Conservation (phyloP, 2,797 vertebrate species). For the Melanitta fusca region DNA sequence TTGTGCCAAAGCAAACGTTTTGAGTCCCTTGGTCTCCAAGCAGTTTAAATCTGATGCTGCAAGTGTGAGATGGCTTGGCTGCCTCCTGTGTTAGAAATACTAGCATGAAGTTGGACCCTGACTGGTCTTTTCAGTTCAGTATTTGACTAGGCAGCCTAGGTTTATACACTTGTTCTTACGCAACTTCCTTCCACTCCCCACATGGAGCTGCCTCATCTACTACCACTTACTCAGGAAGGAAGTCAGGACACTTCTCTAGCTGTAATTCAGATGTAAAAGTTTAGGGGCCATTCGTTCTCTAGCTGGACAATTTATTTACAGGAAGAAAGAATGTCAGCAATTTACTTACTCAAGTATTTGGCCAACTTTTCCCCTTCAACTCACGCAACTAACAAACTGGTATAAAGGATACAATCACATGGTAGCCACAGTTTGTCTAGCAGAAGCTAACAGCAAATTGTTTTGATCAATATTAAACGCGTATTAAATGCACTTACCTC, state of each 20-base stretch:
- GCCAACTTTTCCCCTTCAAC: constrained; percentile 13
- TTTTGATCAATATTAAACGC: constrained; percentile 63
- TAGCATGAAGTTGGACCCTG: not conserved
- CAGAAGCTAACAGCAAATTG: constrained; percentile 49
- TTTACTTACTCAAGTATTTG: not conserved
- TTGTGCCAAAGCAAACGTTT: constrained; percentile 56
- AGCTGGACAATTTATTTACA: constrained; percentile 45
- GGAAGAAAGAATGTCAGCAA: constrained; percentile 41
- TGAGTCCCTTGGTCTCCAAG: not conserved
- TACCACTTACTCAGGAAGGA: constrained; percentile 13
- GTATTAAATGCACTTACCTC: constrained; percentile 75
- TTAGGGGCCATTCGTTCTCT: not conserved
- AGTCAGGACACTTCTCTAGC: not conserved
- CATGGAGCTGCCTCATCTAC: not conserved
- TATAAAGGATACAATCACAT: constrained; percentile 2
- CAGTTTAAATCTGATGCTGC: not conserved
- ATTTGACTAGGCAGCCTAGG: not conserved
- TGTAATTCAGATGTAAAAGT: not conserved
- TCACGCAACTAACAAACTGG: constrained; percentile 25
- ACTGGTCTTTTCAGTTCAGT: not conserved
- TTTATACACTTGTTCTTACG: not conserved
- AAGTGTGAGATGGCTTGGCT: not conserved
- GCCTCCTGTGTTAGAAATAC: not conserved
- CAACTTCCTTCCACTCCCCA: not conserved
- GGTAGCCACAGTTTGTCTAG: constrained; percentile 1